Percentiles rank a stretch among this genome's conserved stretches.
phyloP scores from a whole-genome alignment of 2,113 vertebrate genomes.

The Acanthisitta chloris region DNA sequence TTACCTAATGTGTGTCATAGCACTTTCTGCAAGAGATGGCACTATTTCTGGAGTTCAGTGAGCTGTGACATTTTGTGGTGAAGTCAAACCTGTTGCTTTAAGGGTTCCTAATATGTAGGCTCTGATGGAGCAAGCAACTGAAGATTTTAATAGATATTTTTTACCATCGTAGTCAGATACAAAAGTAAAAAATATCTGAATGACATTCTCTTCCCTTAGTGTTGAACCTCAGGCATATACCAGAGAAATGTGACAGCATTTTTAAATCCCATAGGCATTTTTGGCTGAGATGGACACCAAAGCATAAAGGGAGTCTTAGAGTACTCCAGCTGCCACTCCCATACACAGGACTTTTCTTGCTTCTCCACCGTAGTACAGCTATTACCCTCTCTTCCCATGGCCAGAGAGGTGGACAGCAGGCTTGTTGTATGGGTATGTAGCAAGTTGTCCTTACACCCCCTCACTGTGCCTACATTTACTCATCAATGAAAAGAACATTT shows the following conservation, averaged over 20 bases:
- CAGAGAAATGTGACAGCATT: neutral
- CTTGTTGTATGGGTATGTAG: neutral
- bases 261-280: neutral
- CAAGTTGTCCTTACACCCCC: rapidly evolving
- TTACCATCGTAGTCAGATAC: neutral
- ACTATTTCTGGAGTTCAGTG: neutral
- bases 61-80: neutral
- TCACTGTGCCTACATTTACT: neutral
- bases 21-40: neutral
- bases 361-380: rapidly evolving
- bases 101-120: neutral
- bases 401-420: neutral
- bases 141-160: neutral
- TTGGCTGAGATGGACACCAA: rapidly evolving
- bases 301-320: neutral
- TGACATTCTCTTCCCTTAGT: neutral
- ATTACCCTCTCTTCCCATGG: neutral
- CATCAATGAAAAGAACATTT: neutral
- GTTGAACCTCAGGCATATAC: rapidly evolving
- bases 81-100: neutral
- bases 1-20: neutral
- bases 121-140: neutral
- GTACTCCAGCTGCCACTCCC: neutral
- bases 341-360: neutral
- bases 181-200: neutral